Evolutionary conservation across 2,888 invertebrate genomes (phyloP).

Genomic region (Litoditis marina): DNA sequence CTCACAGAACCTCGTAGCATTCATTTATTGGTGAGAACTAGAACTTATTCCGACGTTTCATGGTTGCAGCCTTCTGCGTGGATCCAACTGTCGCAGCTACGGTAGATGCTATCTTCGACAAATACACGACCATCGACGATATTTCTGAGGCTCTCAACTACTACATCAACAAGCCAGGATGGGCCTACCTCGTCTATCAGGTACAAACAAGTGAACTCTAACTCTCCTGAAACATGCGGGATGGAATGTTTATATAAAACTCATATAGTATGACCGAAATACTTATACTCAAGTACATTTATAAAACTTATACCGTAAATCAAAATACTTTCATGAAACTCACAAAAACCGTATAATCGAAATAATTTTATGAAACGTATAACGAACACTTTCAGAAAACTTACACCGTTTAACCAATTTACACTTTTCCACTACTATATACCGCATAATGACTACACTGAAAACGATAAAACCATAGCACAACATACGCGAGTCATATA

Average conservation of each 20-base stretch:
- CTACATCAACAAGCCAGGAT: conserved; percentile 37
- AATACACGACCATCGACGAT: conserved; percentile 24
- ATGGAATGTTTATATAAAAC: background rate
- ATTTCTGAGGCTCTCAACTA: conserved; percentile 30
- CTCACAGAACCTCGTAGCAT: background rate
- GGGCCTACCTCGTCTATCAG: conserved; percentile 38
- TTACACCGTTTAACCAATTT: background rate
- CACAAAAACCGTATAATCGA: too few relatives aligned
- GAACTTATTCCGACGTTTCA: background rate
- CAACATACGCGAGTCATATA: too few relatives aligned
- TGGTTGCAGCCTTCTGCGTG: conserved; percentile 31
- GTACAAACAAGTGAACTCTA: too few relatives aligned
- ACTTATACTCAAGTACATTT: too few relatives aligned
- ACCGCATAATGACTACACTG: background rate
- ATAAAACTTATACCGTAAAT: too few relatives aligned
- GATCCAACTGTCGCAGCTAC: conserved; percentile 21
- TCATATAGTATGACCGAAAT: background rate
- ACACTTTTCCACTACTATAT: background rate
- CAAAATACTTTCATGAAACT: too few relatives aligned
- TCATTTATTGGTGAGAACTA: background rate
- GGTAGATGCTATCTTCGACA: conserved; percentile 29
- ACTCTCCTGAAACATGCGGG: too few relatives aligned
- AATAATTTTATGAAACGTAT: too few relatives aligned
- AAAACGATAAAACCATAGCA: background rate
- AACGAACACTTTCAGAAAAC: background rate